Evolutionary conservation across 2,113 vertebrate species (phyloP).

Genomic region (Damaliscus lunatus): DNA sequence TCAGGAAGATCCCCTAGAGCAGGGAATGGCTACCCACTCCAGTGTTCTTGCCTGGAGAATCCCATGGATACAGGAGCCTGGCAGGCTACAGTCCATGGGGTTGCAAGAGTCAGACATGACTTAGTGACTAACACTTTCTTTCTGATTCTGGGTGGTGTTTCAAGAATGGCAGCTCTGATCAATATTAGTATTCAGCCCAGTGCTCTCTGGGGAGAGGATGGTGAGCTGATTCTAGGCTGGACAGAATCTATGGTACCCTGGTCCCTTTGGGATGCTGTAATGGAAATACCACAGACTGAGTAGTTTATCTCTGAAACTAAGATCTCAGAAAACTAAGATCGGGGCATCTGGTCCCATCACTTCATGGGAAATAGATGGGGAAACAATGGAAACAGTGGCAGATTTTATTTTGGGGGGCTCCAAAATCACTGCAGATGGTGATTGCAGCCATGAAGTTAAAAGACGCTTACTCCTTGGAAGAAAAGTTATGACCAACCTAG

Average conservation of each 20-base stretch:
- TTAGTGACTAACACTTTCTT: neutral
- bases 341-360: neutral
- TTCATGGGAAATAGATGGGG: neutral
- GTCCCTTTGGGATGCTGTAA: neutral
- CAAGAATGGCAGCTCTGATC: neutral
- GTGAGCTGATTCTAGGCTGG: neutral
- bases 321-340: neutral
- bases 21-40: neutral
- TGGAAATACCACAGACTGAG: neutral
- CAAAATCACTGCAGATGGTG: neutral
- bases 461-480: neutral
- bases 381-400: neutral
- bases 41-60: neutral
- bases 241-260: neutral
- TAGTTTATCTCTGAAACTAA: neutral
- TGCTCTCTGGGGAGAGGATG: neutral
- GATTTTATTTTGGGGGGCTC: neutral
- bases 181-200: fast-evolving
- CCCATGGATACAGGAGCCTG: neutral
- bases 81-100: neutral
- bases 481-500: no score
- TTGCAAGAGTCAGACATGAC: neutral
- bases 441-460: neutral
- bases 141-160: neutral
- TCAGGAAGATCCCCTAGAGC: neutral